These are phyloP conservation scores for Drosophila paranaensis DNA, from an alignment of 2,888 invertebrate species.

Conservation along the genomic window DNA sequence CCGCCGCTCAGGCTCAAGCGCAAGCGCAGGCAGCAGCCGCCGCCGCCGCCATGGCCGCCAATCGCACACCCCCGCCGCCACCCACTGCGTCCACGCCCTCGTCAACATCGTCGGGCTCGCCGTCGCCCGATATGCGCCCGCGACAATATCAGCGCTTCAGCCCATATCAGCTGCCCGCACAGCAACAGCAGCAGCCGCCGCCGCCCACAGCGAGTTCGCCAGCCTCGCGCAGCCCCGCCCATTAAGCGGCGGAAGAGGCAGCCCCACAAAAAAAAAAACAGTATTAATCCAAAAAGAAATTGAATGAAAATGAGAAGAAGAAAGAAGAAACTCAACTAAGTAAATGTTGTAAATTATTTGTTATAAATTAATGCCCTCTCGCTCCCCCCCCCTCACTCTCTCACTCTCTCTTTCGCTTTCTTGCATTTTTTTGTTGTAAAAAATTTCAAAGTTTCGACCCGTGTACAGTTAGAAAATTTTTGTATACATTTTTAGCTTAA, in stretches of 20 bases:
- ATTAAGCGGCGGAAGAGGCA: constrained; percentile 34
- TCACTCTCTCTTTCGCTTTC: constrained; percentile 17
- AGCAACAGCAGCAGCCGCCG: constrained; percentile 29
- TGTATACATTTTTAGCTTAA: constrained; percentile 52
- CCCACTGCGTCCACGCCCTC: constrained; percentile 82
- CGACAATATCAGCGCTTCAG: constrained; percentile 84
- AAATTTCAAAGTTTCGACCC: constrained; percentile 29
- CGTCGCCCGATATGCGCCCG: constrained; percentile 84
- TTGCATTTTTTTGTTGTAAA: constrained; percentile 58
- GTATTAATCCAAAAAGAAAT: constrained; percentile 64
- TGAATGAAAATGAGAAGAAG: background rate
- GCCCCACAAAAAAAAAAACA: constrained; percentile 33
- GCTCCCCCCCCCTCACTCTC: constrained; percentile 13
- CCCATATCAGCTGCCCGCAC: constrained; percentile 81
- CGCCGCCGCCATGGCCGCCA: constrained; percentile 72
- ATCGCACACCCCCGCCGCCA: constrained; percentile 81
- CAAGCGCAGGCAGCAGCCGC: constrained; percentile 73
- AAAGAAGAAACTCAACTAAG: constrained; percentile 18
- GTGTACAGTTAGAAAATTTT: constrained; percentile 74
- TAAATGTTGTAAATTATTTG: constrained; percentile 80
- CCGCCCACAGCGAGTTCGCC: constrained; percentile 57
- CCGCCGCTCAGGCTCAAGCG: constrained; percentile 79
- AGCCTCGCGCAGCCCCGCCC: constrained; percentile 71
- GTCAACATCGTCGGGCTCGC: constrained; percentile 84
- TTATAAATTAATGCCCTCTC: constrained; percentile 40